phyloP scores from a whole-genome alignment of 2,113 vertebrate genomes.

The Menura novaehollandiae region DNA sequence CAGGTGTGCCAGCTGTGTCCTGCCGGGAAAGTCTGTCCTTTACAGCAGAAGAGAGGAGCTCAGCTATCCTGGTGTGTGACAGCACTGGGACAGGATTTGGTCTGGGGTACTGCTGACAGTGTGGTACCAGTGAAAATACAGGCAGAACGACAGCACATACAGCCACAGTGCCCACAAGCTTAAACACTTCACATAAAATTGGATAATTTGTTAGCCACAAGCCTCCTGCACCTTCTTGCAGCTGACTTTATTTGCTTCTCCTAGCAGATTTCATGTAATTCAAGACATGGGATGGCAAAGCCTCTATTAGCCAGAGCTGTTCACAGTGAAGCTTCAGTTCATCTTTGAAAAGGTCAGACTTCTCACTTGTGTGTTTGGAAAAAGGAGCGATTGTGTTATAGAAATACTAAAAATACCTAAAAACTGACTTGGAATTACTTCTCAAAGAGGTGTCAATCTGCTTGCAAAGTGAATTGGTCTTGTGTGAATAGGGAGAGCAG shows the following conservation, averaged over 20 bases:
- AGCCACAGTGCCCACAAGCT: background rate
- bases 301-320: background rate
- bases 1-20: background rate
- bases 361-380: background rate
- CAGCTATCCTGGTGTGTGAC: fast-evolving
- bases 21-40: background rate
- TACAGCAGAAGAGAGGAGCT: background rate
- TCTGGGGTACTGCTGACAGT: background rate
- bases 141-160: background rate
- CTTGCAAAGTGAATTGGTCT: background rate
- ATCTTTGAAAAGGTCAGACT: conserved; percentile 39
- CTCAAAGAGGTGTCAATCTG: background rate
- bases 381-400: background rate
- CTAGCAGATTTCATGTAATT: background rate
- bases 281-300: background rate
- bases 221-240: background rate
- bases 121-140: background rate
- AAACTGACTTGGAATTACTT: background rate
- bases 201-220: background rate
- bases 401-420: conserved; percentile 9
- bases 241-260: background rate
- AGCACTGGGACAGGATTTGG: background rate
- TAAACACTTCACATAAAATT: background rate
- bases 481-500: background rate
- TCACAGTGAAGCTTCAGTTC: background rate